Base-by-base conservation (phyloP, 2,113 vertebrate genomes). In the Sakesphorus luctuosus region DNA sequence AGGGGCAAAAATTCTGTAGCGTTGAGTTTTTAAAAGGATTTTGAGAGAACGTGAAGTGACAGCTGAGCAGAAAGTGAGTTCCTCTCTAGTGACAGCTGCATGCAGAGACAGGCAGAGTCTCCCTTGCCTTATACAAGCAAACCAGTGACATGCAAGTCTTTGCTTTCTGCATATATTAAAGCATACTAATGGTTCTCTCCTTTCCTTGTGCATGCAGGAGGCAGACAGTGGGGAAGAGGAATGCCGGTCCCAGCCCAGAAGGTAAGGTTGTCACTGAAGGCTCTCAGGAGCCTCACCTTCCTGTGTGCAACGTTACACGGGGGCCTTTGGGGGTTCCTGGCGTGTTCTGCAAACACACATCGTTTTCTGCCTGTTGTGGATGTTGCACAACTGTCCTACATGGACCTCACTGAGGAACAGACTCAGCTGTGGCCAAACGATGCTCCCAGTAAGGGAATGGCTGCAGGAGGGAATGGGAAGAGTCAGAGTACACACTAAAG, bases 151-250 rank as follows among this genome's bases (percentile, higher is more conserved):
- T 95, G 76, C 75, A 50, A 79, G 69, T 79, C 74, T 89, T 62
- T 38, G 69, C 24, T 61, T 87, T 76, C 40, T 91, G 44, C 68
- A 14, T 76, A 2, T 66, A 44, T 83, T 92, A 38, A 66, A 80
- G 43, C 72, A 10, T 90, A 67, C 46, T 97, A 73, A 97, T 63
- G 88, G 75, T 77, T 95, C 93, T 95, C 84, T 97, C 92, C 87
- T 94, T 75, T 92, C 40, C 9, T 96, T 90, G 1, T 95, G 66
- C 59, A 17, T 69, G 50, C 93, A 99, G 99, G 99, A 99, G 97
- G 99, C 98, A 66, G 99, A 99, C 96, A 99, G 99, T 38, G 98
- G 98, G 80, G 99, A 99, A 74, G 99, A 99, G 87, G 99, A 99
- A 91, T 98, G 98, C 76, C 98, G 98, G 87, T 99, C 98, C 87